Base-by-base conservation (phyloP, 2,888 invertebrate genomes). In the Folsomia candida region DNA sequence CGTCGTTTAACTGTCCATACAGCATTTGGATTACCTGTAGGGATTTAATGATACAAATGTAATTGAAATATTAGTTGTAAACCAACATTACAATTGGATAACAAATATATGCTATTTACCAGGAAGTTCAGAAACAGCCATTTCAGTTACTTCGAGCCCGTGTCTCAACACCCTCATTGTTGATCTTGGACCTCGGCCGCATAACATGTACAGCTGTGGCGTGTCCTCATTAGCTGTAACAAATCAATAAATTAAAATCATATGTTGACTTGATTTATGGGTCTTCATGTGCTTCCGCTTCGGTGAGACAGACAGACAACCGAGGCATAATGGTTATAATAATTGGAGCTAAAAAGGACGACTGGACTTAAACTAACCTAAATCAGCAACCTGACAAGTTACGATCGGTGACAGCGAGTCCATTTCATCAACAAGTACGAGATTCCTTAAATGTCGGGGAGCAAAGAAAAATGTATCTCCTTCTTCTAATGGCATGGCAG, bases 91-190 rank as follows among this genome's bases (percentile, higher is more conserved):
- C n/a, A n/a, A n/a, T n/a, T n/a, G n/a, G n/a, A n/a, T n/a, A n/a
- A n/a, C n/a, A n/a, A n/a, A n/a, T n/a, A n/a, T n/a, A n/a, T n/a
- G n/a, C n/a, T n/a, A n/a, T n/a, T n/a, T n/a, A n/a, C 98, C 98
- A n/a, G 99, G 99, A 79, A 99, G 86, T 84, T 99, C 99, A 26
- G 97, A 97, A 1, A 99, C 97, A 71, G 99, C 99, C 99, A 99
- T 99, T 85, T 99, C 99, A 0, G 97, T 94, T 1, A 99, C 97
- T 87, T 98, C 99, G 65, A 99, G 86, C 80, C 99, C 99, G 84
- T 99, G 99, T 26, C 99, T 87, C 11, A 99, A 85, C 0, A 98
- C 95, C 81, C 96, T 87, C 59, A 99, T 83, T 0, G 97, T 91
- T 0, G 98, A 98, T 59, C 98, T 87, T 0, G 99, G 92, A 0